Evolutionary conservation across 2,888 invertebrate genomes (phyloP).

Genomic region (Caenorhabditis zanzibari): DNA sequence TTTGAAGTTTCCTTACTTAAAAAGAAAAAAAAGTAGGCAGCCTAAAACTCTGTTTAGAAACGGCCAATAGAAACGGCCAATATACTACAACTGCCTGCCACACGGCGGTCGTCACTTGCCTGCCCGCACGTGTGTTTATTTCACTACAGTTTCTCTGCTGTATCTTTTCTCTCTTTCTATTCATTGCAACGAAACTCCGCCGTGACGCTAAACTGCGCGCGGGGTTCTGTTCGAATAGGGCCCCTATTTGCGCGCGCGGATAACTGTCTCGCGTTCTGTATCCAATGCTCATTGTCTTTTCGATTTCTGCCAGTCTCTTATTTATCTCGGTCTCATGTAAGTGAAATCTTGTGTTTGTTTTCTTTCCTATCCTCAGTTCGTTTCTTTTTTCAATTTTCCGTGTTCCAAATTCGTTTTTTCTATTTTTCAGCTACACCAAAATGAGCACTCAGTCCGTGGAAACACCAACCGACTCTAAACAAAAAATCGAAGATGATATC

Average conservation of each 20-base stretch:
- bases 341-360: conserved; percentile 26
- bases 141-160: not conserved
- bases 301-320: conserved; percentile 36
- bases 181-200: conserved; percentile 40
- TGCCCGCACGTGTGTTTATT: conserved; percentile 27
- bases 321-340: conserved; percentile 43
- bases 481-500: not conserved
- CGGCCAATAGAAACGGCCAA: not conserved
- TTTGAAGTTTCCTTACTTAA: not conserved
- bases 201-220: conserved; percentile 24
- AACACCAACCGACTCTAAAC: not conserved
- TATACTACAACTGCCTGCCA: conserved; percentile 1
- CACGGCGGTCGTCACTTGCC: conserved; percentile 26
- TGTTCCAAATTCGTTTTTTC: not conserved
- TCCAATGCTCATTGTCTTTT: conserved; percentile 50
- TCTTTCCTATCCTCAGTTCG: conserved; percentile 19
- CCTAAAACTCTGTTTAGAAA: not conserved
- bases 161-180: not conserved
- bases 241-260: not conserved
- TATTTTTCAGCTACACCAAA: conserved; percentile 33
- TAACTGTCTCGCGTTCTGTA: conserved; percentile 21
- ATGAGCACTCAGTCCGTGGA: conserved; percentile 38
- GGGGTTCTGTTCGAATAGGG: conserved; percentile 11
- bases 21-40: not conserved
- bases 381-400: not conserved